Conservation (phyloP, 2,888 invertebrate genomes). For the Lithodes maja region DNA sequence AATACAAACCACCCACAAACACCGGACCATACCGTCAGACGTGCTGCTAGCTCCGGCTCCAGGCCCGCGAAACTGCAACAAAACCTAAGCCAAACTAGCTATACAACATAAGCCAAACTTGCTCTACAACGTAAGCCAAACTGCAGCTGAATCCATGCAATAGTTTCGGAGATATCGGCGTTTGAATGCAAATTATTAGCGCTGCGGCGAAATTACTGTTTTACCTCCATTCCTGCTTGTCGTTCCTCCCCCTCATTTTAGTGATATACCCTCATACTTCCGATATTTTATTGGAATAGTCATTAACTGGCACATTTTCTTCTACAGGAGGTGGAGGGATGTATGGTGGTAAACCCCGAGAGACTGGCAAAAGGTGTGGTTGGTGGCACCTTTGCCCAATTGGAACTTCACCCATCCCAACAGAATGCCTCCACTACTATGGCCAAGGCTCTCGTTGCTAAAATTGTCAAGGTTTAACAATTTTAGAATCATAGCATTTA, state of each 20-base stretch:
- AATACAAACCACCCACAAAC: no score
- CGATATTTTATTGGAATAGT: slow-evolving; percentile 86
- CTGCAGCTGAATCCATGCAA: no score
- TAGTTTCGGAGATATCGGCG: no score
- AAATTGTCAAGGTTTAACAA: slow-evolving; percentile 50
- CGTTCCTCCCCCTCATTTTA: slow-evolving; percentile 86
- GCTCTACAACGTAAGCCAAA: no score
- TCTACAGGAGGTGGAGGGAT: slow-evolving; percentile 84
- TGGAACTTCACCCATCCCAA: slow-evolving; percentile 78
- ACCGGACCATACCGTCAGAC: no score
- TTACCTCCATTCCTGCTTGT: slow-evolving; percentile 80
- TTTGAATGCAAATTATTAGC: no score
- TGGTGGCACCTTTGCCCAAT: slow-evolving; percentile 85
- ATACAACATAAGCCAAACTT: no score
- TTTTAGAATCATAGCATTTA: neutral
- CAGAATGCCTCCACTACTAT: slow-evolving; percentile 33
- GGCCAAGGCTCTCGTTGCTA: slow-evolving; percentile 16
- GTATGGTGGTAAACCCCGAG: slow-evolving; percentile 90
- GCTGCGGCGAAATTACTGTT: no score
- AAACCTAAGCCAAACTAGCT: no score
- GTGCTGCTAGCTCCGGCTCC: no score
- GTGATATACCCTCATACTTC: slow-evolving; percentile 87
- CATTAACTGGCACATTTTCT: neutral
- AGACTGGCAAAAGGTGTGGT: slow-evolving; percentile 83
- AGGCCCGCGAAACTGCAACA: no score